Evolutionary conservation across 1,140 invertebrate genomes (phyloP).

Genomic region (Drosophila nigromelanica): DNA sequence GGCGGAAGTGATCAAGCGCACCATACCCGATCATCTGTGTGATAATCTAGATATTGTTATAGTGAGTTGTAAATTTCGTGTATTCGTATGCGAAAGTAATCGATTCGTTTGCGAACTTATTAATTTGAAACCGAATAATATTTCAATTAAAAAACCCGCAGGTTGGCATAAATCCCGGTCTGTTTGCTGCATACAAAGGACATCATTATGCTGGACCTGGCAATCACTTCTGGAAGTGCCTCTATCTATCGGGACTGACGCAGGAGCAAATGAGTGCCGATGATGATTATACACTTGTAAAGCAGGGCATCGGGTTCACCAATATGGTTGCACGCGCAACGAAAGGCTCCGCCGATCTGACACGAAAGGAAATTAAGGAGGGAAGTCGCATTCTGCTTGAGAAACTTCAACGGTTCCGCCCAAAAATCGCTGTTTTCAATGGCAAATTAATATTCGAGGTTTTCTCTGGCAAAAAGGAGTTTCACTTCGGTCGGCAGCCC

Average conservation of each 20-base stretch:
- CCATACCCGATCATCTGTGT: slow-evolving; percentile 96
- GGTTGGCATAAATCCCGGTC: slow-evolving; percentile 98
- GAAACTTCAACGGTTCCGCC: slow-evolving; percentile 95
- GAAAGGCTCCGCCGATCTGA: slow-evolving; percentile 97
- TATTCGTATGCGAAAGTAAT: neutral
- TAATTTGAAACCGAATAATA: neutral
- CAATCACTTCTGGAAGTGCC: slow-evolving; percentile 99
- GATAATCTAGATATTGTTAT: slow-evolving; percentile 98
- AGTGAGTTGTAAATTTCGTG: slow-evolving; percentile 89
- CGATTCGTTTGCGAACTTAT: no score
- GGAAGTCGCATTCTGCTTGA: slow-evolving; percentile 95
- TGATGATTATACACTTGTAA: slow-evolving; percentile 96
- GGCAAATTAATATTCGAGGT: slow-evolving; percentile 99
- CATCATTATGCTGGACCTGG: slow-evolving; percentile 99
- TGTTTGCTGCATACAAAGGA: slow-evolving; percentile 98
- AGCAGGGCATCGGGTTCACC: slow-evolving; percentile 98
- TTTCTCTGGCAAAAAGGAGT: slow-evolving; percentile 98
- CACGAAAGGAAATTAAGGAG: slow-evolving; percentile 98
- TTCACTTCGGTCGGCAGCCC: slow-evolving; percentile 97
- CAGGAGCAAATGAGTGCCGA: slow-evolving; percentile 97
- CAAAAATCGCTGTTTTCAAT: slow-evolving; percentile 99
- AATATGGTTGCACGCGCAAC: slow-evolving; percentile 98
- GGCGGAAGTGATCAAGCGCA: slow-evolving; percentile 96
- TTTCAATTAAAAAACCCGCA: slow-evolving; percentile 81
- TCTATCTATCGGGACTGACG: slow-evolving; percentile 96